A percentile compares a stretch with the other conserved stretches of the same genome.
phyloP scores from a whole-genome alignment of 2,113 vertebrate species.

The Tychaedon coryphoeus region DNA sequence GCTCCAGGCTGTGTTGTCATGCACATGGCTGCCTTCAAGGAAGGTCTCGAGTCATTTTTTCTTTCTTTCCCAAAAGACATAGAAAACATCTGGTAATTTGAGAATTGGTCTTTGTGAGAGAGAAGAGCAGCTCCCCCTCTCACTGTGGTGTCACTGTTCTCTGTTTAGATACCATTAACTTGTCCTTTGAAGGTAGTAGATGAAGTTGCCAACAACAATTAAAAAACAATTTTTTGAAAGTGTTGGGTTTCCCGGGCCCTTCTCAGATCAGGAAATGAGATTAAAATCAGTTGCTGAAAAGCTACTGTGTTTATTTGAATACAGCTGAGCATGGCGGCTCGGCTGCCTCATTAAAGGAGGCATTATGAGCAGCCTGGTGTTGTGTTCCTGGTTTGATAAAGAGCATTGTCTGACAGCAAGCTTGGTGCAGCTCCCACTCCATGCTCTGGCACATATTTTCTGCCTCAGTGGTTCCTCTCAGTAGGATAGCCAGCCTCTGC shows the following conservation, averaged over 20 bases:
- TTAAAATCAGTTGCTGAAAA: conserved; percentile 50
- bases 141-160: neutral
- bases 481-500: conserved; percentile 61
- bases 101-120: neutral
- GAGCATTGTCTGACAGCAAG: conserved; percentile 50
- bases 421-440: conserved; percentile 21
- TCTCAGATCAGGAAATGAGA: conserved; percentile 57
- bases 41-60: neutral
- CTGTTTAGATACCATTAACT: conserved; percentile 44
- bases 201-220: conserved; percentile 51
- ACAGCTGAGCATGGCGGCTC: neutral
- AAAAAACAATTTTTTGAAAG: conserved; percentile 31
- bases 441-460: conserved; percentile 49
- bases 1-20: neutral
- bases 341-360: conserved; percentile 50
- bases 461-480: conserved; percentile 67
- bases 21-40: neutral
- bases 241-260: conserved; percentile 24
- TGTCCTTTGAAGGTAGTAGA: conserved; percentile 50
- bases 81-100: conserved; percentile 36
- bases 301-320: conserved; percentile 49
- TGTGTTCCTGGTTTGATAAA: conserved; percentile 49
- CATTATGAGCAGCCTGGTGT: conserved; percentile 38
- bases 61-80: neutral
- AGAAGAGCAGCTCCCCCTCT: neutral